These are phyloP conservation scores for Cephus pulcher DNA, from an alignment of 2,888 invertebrate species.

Conservation along the genomic window DNA sequence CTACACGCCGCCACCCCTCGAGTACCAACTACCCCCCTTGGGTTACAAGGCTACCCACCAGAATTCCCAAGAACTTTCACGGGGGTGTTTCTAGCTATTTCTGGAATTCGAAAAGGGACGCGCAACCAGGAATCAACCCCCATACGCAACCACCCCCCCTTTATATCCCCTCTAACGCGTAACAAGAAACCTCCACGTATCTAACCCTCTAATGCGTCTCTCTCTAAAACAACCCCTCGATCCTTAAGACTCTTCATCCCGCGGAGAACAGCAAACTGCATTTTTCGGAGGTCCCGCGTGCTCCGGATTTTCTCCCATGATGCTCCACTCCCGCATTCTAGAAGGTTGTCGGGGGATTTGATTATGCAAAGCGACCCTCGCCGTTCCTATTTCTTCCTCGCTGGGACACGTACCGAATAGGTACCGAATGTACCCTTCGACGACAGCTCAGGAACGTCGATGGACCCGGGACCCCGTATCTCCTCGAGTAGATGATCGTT, in stretches of 20 bases:
- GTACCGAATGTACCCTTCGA: background rate
- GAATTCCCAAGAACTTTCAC: background rate
- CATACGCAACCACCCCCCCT: background rate
- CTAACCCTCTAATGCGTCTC: background rate
- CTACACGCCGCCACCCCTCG: background rate
- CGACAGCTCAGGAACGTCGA: background rate
- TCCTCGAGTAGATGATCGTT: background rate
- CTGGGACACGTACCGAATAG: background rate
- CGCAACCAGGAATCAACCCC: background rate
- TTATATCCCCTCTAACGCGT: background rate
- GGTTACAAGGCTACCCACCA: background rate
- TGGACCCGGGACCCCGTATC: background rate
- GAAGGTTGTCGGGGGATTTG: constrained; percentile 58
- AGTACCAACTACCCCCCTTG: background rate
- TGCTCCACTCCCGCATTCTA: constrained; percentile 48
- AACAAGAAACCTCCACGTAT: background rate
- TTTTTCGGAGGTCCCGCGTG: constrained; percentile 56
- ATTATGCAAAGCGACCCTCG: constrained; percentile 53
- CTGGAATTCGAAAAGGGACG: constrained; percentile 42
- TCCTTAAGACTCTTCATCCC: background rate
- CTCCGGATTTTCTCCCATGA: constrained; percentile 38
- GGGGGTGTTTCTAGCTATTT: constrained; percentile 44
- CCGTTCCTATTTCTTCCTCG: background rate
- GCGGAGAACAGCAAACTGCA: constrained; percentile 40
- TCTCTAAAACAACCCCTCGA: background rate